Evolutionary conservation across 1,140 invertebrate species (phyloP), one percentile per base, ranked within the genome.

Genomic region (Lordiphosa collinella): DNA sequence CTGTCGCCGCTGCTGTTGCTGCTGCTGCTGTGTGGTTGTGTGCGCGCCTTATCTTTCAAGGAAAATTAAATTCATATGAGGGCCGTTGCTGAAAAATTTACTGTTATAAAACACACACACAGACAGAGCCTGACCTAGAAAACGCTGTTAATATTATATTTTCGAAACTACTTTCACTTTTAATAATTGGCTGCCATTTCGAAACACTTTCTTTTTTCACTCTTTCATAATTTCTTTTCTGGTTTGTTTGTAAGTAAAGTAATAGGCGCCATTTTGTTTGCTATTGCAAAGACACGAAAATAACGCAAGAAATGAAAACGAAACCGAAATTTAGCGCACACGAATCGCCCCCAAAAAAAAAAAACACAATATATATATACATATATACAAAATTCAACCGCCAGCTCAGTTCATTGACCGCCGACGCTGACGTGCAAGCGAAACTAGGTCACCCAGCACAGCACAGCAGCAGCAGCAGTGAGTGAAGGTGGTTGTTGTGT

Each of bases 221-320:
- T 59, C 78, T 84, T 84, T 84, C 78, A 84, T 84, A 84, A 84
- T 84, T 84, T 84, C 78, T 84, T 84, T 62, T 55, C n/a, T n/a
- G n/a, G n/a, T n/a, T 38, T 52, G 35, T 48, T 46, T 60, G 22
- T 61, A 51, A 53, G 31, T 55, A 34, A 34, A 79, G 76, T 82
- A 76, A 76, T 68, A 79, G 75, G 75, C 75, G 69, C 75, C 71
- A 84, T 84, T 82, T 84, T 72, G 61, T 60, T 84, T 75, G 25
- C 72, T 72, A 76, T 84, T 84, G 79, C 72, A 84, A 82, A 84
- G 74, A 82, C 78, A 76, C 79, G 44, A 69, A 85, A 85, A 78
- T 79, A 85, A 85, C 79, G 72, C 78, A 84, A 82, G 78, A 85
- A 85, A 85, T 85, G 79, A 85, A 85, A 85, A 85, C 74, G 79